Base-by-base conservation (phyloP, 2,113 vertebrate genomes). In the Leucoraja erinaceus region DNA sequence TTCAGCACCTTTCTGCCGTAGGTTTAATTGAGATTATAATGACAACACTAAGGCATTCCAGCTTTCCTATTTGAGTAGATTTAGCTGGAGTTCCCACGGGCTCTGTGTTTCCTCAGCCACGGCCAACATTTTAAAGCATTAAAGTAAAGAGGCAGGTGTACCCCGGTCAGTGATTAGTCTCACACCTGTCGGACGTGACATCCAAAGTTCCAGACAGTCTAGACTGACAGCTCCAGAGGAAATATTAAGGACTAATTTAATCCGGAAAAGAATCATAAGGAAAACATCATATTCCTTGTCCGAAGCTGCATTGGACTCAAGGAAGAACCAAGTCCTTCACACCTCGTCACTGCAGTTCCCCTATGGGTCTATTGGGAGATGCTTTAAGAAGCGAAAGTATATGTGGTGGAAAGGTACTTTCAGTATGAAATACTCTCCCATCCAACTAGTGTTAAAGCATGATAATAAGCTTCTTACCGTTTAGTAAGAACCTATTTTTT, bases 81-180 rank as follows among this genome's bases (percentile, higher is more conserved):
- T 68, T 12, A 91, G 68, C 38, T 91, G 47, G 47, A 54, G 33
- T 91, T 72, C 68, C 68, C 20, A 72, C 47, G 86, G 90, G 18
- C 25, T 12, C 33, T 38, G 33, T 66, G 84, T 63, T 88, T 88
- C 61, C 84, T 72, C 22, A 91, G 20, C 68, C 4, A 47, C 25
- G n/a, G 90, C 90, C 66, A 91, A 72, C 38, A 47, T 91, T 91
- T 91, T 91, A 28, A 54, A 1, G 4, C 9, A 72, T 72, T 72
- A 91, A 70, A 25, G 9, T 54, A 91, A 28, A 33, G 33, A 11
- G 63, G 90, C 68, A 91, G 66, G 66, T 91, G 88, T 70, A 91
- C 61, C 25, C 83, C 31, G 59, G 83, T 88, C 83, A 88, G n/a
- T 91, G 68, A 91, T 72, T 91, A 91, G 90, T 72, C 68, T 91